Base-by-base conservation (phyloP, 2,113 vertebrate species). In the Canis aureus region DNA sequence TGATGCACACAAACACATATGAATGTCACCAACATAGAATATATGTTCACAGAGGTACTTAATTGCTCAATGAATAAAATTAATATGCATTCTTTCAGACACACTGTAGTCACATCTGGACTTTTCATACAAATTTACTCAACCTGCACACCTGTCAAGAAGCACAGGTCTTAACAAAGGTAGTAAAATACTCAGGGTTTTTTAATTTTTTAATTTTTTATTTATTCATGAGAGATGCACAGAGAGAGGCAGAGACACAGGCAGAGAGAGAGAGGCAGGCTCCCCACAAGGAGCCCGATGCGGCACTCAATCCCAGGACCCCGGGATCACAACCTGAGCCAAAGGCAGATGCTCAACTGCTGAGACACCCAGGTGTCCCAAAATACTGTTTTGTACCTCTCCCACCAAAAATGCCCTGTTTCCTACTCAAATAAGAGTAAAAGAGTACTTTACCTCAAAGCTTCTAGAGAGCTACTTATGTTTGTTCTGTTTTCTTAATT, bases 81-180 rank as follows among this genome's bases (percentile, higher is more conserved):
- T 87, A 93, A 84, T 43, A 76, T 74, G 35, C 32, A 83, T 91
- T 80, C 32, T 91, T 85, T 86, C 64, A 83, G 89, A 93, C 15
- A 92, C n/a, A 73, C 7, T 87, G 8, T 11, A 92, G 64, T 85
- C 35, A 90, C 59, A 94, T 89, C 91, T 97, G 73, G 62, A 92
- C 55, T 73, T 88, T 64, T 80, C 53, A 84, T 66, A 49, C 16
- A 92, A 89, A 62, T 51, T 91, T 85, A 86, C 29, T 94, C 59
- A 55, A 62, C 1, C 27, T 71, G 93, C 35, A 84, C 29, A 80
- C 22, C 51, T 89, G 32, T 96, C 86, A 92, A 79, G n/a, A 91
- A 71, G 23, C n/a, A 91, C 22, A 83, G 13, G 55, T 69, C 25
- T 80, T 93, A 32, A 23, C 38, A 93, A 13, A 83, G 27, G n/a